Evolutionary conservation across 1,140 invertebrate species (phyloP).

Genomic region (Cyclina sinensis): DNA sequence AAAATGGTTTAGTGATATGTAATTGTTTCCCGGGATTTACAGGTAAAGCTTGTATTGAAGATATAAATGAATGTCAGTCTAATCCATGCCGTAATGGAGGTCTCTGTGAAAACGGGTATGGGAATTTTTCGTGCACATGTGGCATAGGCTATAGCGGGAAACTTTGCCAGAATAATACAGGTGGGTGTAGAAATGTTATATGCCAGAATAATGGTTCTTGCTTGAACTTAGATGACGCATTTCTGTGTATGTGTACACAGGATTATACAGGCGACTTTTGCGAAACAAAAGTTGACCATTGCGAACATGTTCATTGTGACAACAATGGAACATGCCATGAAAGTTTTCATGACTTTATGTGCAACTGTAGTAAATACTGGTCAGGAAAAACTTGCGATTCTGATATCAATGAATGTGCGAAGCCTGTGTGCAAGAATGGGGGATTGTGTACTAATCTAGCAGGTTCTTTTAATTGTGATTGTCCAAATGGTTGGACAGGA

Average conservation of each 20-base stretch:
- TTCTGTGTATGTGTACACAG: conserved; percentile 26
- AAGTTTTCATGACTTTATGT: conserved; percentile 30
- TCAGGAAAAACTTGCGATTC: conserved; percentile 33
- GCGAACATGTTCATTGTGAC: conserved; percentile 23
- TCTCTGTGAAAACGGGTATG: conserved; percentile 3
- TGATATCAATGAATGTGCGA: conserved; percentile 57
- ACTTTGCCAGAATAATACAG: neutral
- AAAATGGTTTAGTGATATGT: conserved; percentile 28
- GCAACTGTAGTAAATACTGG: conserved; percentile 46
- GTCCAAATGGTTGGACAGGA: conserved; percentile 52
- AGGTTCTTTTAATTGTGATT: conserved; percentile 42
- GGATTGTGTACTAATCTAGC: conserved; percentile 22
- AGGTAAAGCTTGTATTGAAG: conserved; percentile 24
- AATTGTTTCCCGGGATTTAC: conserved; percentile 16
- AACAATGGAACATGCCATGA: conserved; percentile 31
- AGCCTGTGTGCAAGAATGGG: conserved; percentile 12
- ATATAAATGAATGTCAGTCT: conserved; percentile 42
- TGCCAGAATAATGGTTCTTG: conserved; percentile 63
- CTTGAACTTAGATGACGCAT: conserved; percentile 25
- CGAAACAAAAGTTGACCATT: conserved; percentile 30
- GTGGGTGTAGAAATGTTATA: neutral
- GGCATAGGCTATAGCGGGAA: conserved; percentile 1
- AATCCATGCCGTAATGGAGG: conserved; percentile 33
- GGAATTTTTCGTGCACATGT: conserved; percentile 52
- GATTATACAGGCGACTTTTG: conserved; percentile 53